Conservation (phyloP, 2,797 vertebrate genomes). For the Aythya fuligula region DNA sequence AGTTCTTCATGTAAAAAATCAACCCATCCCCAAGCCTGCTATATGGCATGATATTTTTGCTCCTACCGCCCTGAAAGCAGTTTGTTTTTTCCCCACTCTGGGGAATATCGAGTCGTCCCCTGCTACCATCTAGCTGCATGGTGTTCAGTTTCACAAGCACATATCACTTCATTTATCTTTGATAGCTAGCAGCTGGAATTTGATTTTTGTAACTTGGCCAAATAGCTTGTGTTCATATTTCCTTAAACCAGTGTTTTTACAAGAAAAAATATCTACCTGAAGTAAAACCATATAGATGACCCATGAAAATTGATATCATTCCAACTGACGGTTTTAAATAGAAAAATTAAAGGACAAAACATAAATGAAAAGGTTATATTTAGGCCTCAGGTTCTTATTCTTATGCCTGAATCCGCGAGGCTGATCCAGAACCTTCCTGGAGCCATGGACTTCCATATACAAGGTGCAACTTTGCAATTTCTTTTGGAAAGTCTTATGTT, state of each 20-base stretch:
- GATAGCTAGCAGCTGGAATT: background rate
- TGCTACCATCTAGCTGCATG: background rate
- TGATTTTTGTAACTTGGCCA: background rate
- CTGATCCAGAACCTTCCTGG: background rate
- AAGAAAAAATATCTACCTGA: background rate
- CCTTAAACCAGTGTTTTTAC: background rate
- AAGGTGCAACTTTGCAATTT: constrained; percentile 18
- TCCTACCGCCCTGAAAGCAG: background rate
- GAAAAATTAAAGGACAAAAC: background rate
- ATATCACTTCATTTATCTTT: background rate
- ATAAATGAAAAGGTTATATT: background rate
- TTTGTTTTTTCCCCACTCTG: background rate
- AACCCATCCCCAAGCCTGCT: background rate
- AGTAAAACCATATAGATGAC: background rate
- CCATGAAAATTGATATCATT: background rate
- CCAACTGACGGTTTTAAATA: background rate
- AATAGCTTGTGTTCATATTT: background rate
- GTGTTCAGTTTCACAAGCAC: background rate
- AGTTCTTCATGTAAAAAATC: background rate
- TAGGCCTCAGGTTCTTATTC: background rate
- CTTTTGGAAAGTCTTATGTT: background rate
- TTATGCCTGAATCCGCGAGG: background rate
- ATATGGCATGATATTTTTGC: background rate
- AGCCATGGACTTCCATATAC: constrained; percentile 34
- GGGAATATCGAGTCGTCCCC: background rate